A percentile compares a stretch with the other conserved stretches of the same genome.
phyloP scores from a whole-genome alignment of 2,797 vertebrate genomes.

The Acipenser oxyrinchus region DNA sequence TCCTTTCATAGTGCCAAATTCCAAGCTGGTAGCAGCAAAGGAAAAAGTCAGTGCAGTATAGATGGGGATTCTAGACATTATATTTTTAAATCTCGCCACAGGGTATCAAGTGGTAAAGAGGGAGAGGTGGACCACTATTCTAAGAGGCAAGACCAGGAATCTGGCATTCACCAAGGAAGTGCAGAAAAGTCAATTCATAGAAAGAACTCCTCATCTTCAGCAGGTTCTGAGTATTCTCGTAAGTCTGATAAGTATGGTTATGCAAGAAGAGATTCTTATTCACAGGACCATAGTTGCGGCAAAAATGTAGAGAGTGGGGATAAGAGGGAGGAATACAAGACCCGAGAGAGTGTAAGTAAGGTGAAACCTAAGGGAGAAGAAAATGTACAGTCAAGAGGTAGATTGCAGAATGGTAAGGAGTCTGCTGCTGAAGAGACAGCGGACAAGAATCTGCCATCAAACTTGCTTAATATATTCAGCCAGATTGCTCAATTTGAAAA shows the following conservation, averaged over 20 bases:
- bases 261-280: slow-evolving; percentile 25
- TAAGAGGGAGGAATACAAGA: slow-evolving; percentile 11
- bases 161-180: slow-evolving; percentile 31
- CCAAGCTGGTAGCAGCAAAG: slow-evolving; percentile 44
- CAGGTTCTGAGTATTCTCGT: slow-evolving; percentile 50
- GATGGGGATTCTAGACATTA: slow-evolving; percentile 42
- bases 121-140: slow-evolving; percentile 30
- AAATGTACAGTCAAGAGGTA: slow-evolving; percentile 27
- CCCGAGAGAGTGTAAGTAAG: slow-evolving; percentile 24
- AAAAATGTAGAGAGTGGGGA: slow-evolving; percentile 28
- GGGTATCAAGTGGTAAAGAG: slow-evolving; percentile 42
- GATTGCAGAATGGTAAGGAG: slow-evolving; percentile 33
- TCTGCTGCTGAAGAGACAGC: slow-evolving; percentile 32
- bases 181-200: slow-evolving; percentile 31
- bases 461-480: slow-evolving; percentile 76
- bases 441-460: slow-evolving; percentile 66
- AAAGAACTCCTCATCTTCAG: slow-evolving; percentile 46
- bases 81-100: slow-evolving; percentile 42
- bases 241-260: slow-evolving; percentile 44
- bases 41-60: slow-evolving; percentile 39
- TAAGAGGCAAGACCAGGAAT: slow-evolving; percentile 44
- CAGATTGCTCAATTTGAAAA: slow-evolving; percentile 84
- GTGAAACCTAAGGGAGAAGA: slow-evolving; percentile 17
- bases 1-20: slow-evolving; percentile 52
- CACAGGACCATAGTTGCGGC: slow-evolving; percentile 35